Evolutionary conservation across 2,797 vertebrate genomes (phyloP), one percentile per base, ranked within the genome.

Genomic region (Sebastes dallii): DNA sequence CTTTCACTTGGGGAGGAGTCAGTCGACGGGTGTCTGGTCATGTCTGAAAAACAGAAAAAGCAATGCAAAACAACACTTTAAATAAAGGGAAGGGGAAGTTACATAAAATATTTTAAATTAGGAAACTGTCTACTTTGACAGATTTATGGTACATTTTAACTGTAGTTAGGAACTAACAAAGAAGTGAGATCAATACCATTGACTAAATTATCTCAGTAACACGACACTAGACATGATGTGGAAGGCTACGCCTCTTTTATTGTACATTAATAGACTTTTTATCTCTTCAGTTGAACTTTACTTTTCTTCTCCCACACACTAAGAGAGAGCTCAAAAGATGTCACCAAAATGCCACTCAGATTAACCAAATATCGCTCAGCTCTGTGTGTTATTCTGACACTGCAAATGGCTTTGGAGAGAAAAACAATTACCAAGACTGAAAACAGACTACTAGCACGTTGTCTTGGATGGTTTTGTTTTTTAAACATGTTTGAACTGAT

Each of bases 1-100:
- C 96, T 96, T 81, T 96, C 95, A 86, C 95, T 95, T 2, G 96
- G 96, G 25, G 95, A 94, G 32, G 93, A 94, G 75, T 96, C 96
- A 72, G 95, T 94, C 64, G 96, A 97, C 4, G 94, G 91, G 84
- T 96, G 92, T 84, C 93, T 95, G 77, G 94, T 94, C 83, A 94
- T 93, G 83, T 96, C 96, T 97, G 92, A 86, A 95, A 86, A 86
- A 81, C 60, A 77, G 36, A 70, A 24, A 80, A 39, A 29, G 42
- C 56, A 13, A 36, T 20, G 7, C 65, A 64, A 66, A 66, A 18
- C 11, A 72, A 32, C 58, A 75, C 11, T 13, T 66, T 14, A 42
- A 65, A 66, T 50, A 65, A 32, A 66, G 3, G 8, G 4, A 77
- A 69, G 1, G 25, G 54, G 13, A 24, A 58, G 3, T 18, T 14